phyloP scores from a whole-genome alignment of 2,113 vertebrate genomes.

The Petaurus breviceps region DNA sequence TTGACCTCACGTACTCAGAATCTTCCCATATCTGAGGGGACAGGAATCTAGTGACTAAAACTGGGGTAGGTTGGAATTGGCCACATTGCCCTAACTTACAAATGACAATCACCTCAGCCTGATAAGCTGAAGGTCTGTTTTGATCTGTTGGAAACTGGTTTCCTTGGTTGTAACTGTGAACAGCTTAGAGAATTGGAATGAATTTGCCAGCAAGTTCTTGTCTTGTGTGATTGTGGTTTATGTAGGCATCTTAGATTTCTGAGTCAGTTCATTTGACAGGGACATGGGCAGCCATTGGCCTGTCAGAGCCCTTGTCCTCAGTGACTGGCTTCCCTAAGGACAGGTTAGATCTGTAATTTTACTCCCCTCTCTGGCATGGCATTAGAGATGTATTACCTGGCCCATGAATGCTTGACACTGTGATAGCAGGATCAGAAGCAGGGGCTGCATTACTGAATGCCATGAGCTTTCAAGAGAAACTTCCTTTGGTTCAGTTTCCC shows the following conservation, averaged over 20 bases:
- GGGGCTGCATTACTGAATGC: not conserved
- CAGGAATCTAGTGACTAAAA: too few relatives aligned
- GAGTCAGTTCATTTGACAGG: not conserved
- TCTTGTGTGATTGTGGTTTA: not conserved
- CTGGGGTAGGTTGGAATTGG: not conserved
- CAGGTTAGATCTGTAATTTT: not conserved
- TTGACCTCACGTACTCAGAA: too few relatives aligned
- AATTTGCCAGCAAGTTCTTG: not conserved
- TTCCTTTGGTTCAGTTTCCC: too few relatives aligned
- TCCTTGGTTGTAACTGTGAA: not conserved
- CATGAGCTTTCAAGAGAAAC: not conserved
- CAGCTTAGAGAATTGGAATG: not conserved
- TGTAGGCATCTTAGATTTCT: not conserved
- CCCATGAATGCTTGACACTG: not conserved
- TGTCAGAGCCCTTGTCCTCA: not conserved
- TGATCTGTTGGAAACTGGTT: not conserved
- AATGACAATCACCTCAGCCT: not conserved
- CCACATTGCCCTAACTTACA: not conserved
- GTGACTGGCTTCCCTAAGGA: not conserved
- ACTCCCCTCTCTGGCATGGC: not conserved
- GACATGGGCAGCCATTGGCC: too few relatives aligned
- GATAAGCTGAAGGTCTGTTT: too few relatives aligned
- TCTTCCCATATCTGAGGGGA: too few relatives aligned
- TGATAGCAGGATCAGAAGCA: not conserved
- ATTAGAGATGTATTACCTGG: not conserved